Evolutionary conservation across 2,888 invertebrate species (phyloP), one percentile per base, ranked within the genome.

Genomic region (Rotaria sp.): DNA sequence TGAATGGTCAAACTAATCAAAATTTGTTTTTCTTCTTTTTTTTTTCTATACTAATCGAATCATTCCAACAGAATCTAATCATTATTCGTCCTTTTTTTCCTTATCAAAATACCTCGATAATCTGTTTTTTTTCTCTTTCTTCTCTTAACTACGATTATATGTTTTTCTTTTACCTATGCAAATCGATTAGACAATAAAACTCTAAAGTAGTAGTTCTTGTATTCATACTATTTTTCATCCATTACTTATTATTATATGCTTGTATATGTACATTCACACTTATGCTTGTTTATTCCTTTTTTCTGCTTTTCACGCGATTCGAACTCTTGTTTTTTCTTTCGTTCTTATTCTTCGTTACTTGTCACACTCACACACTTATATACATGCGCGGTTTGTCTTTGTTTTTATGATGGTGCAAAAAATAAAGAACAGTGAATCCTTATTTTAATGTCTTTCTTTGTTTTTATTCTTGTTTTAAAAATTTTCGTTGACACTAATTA

Each of bases 381-480:
- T 35, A 67, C 67, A 35, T 67, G 67, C 67, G 67, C 67, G 67
- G 38, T 67, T 67, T 38, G 21, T 38, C 35, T 35, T 38, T 67
- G 67, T 67, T 67, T 67, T 67, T 67, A 30, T 67, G 21, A 67
- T 80, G 80, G 80, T 80, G 80, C 80, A 80, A 80, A 80, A 50
- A 80, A 45, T 45, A 80, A 80, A 80, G 80, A 80, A 80, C 80
- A 80, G 80, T 80, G 80, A 80, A 80, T 21, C 67, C 18, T 21
- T 67, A 67, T 30, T 35, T 11, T 15, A 21, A 5, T 38, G 67
- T 67, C 35, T 67, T 38, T 30, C 2, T 15, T 67, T 67, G 15
- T 1, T 21, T 67, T 59, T 67, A 0, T 13, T 30, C 30, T 67
- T 18, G 1, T 11, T 30, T 59, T n/a, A n/a, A n/a, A n/a, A n/a